These are phyloP conservation scores for Helicolenus hilgendorfi DNA, from an alignment of 2,797 vertebrate genomes.

Conservation along the genomic window DNA sequence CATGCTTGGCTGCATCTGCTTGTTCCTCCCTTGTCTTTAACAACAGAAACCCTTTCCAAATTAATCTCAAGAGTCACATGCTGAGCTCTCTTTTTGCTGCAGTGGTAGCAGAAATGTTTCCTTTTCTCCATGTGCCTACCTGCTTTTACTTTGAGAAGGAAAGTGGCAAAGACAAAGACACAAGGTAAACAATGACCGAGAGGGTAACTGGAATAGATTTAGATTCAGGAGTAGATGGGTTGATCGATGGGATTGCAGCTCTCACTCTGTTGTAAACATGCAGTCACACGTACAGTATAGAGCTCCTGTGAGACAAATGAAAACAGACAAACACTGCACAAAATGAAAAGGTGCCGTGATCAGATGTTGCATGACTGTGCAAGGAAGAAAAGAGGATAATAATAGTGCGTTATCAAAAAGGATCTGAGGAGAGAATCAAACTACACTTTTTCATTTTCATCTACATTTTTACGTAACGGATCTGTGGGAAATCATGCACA, in stretches of 20 bases:
- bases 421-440: not conserved
- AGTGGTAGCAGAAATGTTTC: conserved; percentile 21
- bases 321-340: not conserved
- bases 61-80: conserved; percentile 52
- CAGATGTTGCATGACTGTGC: conserved; percentile 11
- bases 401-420: not conserved
- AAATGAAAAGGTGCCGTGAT: not conserved
- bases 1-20: not conserved
- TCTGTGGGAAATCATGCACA: not conserved
- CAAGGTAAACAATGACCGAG: not conserved
- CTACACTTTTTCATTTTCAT: not conserved
- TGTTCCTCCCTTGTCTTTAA: conserved; percentile 22
- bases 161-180: not conserved
- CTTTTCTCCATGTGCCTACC: not conserved
- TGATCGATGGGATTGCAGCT: not conserved
- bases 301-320: not conserved
- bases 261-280: not conserved
- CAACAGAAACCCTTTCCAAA: conserved; percentile 39
- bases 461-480: not conserved
- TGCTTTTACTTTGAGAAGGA: not conserved
- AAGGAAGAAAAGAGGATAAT: not conserved
- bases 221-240: not conserved
- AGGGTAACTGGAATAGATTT: not conserved
- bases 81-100: conserved; percentile 31
- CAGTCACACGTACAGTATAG: not conserved